These are phyloP conservation scores for Acanthosepion lycidas DNA, from an alignment of 2,888 invertebrate genomes.

Conservation along the genomic window DNA sequence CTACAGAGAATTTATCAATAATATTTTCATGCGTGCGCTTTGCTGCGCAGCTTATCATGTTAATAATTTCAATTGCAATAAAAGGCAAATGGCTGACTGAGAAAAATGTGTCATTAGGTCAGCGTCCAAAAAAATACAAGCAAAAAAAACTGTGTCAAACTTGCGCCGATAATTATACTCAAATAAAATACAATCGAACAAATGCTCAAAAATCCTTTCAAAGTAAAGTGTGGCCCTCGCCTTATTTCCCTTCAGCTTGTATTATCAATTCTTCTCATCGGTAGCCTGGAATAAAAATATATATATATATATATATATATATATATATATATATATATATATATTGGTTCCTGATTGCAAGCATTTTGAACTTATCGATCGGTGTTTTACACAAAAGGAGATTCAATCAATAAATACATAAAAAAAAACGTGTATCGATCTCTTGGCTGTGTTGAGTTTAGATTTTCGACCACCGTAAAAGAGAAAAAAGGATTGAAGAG, in stretches of 20 bases:
- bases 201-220: background rate
- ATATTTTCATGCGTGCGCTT: background rate
- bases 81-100: background rate
- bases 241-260: background rate
- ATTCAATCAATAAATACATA: background rate
- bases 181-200: background rate
- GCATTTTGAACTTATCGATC: background rate
- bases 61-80: background rate
- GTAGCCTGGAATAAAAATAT: background rate
- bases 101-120: slow-evolving; percentile 14
- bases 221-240: background rate
- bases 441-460: background rate
- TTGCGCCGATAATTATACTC: background rate
- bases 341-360: background rate
- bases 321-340: background rate
- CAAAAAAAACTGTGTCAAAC: slow-evolving; percentile 1
- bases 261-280: background rate
- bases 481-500: too few species aligned
- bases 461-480: too few species aligned
- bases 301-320: background rate
- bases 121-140: background rate
- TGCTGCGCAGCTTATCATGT: background rate
- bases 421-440: background rate
- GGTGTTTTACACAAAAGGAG: background rate
- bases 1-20: background rate